A percentile compares a stretch with the other conserved stretches of the same genome.
Conservation (phyloP, 2,113 vertebrate species). For the Chaenogobius annularis region DNA sequence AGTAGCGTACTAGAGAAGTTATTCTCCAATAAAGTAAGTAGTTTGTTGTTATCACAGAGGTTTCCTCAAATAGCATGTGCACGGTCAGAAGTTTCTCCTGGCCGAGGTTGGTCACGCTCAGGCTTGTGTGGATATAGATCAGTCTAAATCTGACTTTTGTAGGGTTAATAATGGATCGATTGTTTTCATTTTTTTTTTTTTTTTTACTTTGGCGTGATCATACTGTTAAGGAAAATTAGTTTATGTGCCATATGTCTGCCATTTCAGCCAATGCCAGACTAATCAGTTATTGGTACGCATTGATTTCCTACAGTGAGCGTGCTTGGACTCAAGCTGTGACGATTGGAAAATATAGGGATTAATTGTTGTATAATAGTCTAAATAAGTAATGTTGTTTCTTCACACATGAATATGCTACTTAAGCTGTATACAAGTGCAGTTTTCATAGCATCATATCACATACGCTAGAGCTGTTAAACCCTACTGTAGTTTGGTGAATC, state of each 20-base stretch:
- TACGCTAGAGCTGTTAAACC: not conserved
- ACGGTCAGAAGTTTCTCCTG: no score
- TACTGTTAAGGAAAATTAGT: conserved; percentile 6
- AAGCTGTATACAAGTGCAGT: not conserved
- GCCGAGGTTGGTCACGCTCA: no score
- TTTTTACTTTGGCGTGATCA: not conserved
- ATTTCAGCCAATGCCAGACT: not conserved
- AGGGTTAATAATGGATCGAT: conserved; percentile 10
- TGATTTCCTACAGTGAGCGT: conserved; percentile 11
- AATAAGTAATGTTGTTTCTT: not conserved
- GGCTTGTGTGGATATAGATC: no score
- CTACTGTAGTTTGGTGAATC: not conserved
- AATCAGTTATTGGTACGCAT: not conserved
- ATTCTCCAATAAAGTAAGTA: no score
- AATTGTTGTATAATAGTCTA: conserved; percentile 1
- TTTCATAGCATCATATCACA: not conserved
- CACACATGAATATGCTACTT: not conserved
- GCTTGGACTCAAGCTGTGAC: not conserved
- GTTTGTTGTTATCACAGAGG: no score
- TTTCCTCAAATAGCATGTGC: no score
- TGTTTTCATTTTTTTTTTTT: conserved; percentile 12
- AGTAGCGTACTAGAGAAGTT: no score
- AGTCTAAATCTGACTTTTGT: no score
- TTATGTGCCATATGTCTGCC: conserved; percentile 9
- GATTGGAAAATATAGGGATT: not conserved